phyloP scores from a whole-genome alignment of 1,140 invertebrate genomes.

The Bradysia coprophila region DNA sequence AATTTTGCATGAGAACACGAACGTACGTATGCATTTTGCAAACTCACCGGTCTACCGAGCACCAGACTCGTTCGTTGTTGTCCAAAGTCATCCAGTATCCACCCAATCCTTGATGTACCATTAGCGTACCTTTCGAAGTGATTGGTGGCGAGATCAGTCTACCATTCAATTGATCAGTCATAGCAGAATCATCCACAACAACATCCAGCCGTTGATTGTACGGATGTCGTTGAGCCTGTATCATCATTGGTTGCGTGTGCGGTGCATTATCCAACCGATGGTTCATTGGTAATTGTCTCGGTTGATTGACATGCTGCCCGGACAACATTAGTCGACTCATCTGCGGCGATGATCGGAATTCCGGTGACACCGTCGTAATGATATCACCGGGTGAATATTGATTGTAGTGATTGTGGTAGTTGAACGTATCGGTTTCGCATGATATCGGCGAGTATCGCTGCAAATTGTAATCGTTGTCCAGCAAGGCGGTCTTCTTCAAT shows the following conservation, averaged over 20 bases:
- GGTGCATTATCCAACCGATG: not conserved
- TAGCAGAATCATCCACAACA: not conserved
- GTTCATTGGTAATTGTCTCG: not conserved
- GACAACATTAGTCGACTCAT: not conserved
- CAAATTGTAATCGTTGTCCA: not conserved
- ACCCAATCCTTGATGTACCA: conserved; percentile 9
- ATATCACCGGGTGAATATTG: not conserved
- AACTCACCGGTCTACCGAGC: conserved; percentile 17
- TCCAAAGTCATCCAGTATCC: conserved; percentile 20
- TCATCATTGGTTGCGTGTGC: not conserved
- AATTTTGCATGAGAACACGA: no score
- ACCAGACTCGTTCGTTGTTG: conserved; percentile 20
- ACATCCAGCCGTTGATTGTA: not conserved
- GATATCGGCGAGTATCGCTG: not conserved
- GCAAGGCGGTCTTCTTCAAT: not conserved
- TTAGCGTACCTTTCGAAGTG: no score
- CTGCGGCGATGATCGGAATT: not conserved
- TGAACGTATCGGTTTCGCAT: not conserved
- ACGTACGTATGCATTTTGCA: no score
- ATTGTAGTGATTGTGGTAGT: not conserved
- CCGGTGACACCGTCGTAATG: no score
- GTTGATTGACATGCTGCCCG: not conserved
- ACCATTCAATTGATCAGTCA: not conserved
- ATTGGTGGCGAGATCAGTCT: not conserved
- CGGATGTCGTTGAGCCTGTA: not conserved